Evolutionary conservation across 2,888 invertebrate genomes (phyloP).

Genomic region (Calliscelio sp.): DNA sequence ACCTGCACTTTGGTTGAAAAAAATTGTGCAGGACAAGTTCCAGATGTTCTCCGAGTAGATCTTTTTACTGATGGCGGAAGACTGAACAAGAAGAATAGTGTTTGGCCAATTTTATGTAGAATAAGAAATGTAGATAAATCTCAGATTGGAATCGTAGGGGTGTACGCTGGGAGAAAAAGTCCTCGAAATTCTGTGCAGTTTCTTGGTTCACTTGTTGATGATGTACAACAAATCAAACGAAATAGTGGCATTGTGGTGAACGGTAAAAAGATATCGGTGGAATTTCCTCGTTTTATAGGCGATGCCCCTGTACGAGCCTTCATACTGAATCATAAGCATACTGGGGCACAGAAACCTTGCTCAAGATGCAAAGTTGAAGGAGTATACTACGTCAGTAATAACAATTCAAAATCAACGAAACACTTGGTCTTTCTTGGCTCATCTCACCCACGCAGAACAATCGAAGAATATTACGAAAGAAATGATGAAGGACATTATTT

Average conservation of each 20-base stretch:
- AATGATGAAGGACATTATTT: slow-evolving; percentile 6
- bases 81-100: slow-evolving; percentile 42
- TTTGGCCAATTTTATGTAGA: slow-evolving; percentile 63
- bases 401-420: slow-evolving; percentile 2
- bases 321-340: slow-evolving; percentile 53
- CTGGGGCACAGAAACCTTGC: slow-evolving; percentile 26
- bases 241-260: slow-evolving; percentile 32
- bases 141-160: slow-evolving; percentile 45
- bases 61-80: slow-evolving; percentile 29
- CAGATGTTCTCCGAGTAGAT: neutral
- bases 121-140: slow-evolving; percentile 51
- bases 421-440: slow-evolving; percentile 5
- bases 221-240: slow-evolving; percentile 11
- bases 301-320: slow-evolving; percentile 60
- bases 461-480: slow-evolving; percentile 25
- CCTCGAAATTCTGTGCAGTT: slow-evolving; percentile 45
- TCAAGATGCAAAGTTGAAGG: slow-evolving; percentile 19
- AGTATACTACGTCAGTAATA: neutral
- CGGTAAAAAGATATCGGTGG: neutral
- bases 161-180: slow-evolving; percentile 62
- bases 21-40: neutral
- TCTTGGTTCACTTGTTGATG: slow-evolving; percentile 38
- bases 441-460: slow-evolving; percentile 12
- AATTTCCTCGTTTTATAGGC: slow-evolving; percentile 50
- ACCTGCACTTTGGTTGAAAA: neutral